Conservation (phyloP, 2,797 vertebrate genomes). For the Hephaestus fuliginosus region DNA sequence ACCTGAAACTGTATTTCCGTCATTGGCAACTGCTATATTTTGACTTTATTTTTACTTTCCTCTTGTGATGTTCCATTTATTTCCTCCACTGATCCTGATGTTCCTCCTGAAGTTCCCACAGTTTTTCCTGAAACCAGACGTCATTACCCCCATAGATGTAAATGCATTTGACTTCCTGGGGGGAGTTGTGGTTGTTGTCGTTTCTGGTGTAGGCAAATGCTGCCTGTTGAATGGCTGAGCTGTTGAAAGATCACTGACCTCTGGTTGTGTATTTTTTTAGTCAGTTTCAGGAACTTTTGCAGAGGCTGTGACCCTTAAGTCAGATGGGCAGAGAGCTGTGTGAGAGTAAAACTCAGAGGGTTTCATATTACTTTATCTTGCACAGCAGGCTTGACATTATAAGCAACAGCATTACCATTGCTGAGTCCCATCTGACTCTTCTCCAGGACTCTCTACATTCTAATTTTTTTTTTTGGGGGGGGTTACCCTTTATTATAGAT, state of each 20-base stretch:
- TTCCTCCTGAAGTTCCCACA: neutral
- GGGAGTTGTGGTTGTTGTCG: neutral
- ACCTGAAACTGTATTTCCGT: neutral
- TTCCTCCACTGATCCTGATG: neutral
- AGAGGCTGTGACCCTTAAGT: neutral
- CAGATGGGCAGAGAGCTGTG: slow-evolving; percentile 24
- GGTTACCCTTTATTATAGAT: too few relatives aligned
- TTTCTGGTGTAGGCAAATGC: neutral
- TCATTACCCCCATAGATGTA: neutral
- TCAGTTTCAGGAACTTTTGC: neutral
- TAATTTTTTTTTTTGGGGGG: too few relatives aligned
- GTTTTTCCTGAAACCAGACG: neutral
- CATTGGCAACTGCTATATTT: neutral
- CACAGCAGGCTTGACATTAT: neutral
- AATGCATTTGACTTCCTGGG: neutral
- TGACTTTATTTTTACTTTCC: neutral
- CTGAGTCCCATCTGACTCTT: neutral
- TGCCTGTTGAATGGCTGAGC: neutral
- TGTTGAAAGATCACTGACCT: slow-evolving; percentile 11
- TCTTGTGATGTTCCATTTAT: neutral
- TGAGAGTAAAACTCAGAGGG: neutral
- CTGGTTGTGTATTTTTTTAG: neutral
- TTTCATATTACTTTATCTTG: neutral
- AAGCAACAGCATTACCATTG: neutral
- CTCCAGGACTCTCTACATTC: neutral